Conservation (phyloP, 2,113 vertebrate species). For the Aspiorhynchus laticeps region DNA sequence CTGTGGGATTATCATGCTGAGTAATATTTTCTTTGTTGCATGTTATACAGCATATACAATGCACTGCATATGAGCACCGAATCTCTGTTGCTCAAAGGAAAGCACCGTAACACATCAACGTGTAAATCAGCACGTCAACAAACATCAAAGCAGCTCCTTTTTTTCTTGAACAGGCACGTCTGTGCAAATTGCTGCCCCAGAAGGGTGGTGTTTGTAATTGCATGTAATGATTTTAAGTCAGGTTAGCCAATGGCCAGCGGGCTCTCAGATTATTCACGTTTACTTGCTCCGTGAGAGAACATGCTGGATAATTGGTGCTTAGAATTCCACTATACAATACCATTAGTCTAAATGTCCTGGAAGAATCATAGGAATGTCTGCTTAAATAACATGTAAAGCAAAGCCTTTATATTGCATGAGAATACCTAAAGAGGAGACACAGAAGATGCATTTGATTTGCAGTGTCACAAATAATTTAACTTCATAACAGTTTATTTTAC, state of each 20-base stretch:
- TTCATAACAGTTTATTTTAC: constrained; percentile 44
- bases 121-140: not conserved
- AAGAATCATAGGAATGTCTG: not conserved
- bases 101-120: not conserved
- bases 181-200: constrained; percentile 35
- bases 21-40: constrained; percentile 8
- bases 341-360: constrained; percentile 16
- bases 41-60: not conserved
- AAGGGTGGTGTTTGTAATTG: constrained; percentile 53
- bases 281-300: constrained; percentile 41
- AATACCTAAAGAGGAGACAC: not conserved
- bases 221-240: constrained; percentile 49
- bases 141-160: not conserved
- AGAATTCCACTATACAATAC: constrained; percentile 27
- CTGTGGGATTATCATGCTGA: not conserved
- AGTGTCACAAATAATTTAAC: not conserved
- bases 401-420: not conserved
- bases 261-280: constrained; percentile 31
- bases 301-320: constrained; percentile 7
- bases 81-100: not conserved
- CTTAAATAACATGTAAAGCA: not conserved
- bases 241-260: constrained; percentile 31
- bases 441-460: not conserved
- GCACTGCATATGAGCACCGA: not conserved
- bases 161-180: constrained; percentile 43